Percentiles rank a stretch among this genome's conserved stretches.
These are phyloP conservation scores for Menura novaehollandiae DNA, from an alignment of 2,113 vertebrate genomes.

Conservation along the genomic window DNA sequence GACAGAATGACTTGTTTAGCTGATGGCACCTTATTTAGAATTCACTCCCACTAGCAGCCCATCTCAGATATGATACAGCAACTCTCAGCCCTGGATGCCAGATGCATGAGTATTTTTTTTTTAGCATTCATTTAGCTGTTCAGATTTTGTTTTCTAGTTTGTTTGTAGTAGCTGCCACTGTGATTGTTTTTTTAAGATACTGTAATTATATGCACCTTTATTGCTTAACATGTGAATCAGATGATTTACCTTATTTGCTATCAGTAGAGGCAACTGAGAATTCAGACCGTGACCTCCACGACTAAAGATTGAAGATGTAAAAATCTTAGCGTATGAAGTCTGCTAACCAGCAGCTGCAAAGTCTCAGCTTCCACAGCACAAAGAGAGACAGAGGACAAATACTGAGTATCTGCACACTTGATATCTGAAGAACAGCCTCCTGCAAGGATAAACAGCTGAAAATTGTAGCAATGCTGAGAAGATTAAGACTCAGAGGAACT, in stretches of 20 bases:
- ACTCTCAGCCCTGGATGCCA: not conserved
- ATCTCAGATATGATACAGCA: constrained; percentile 14
- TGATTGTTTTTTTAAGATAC: not conserved
- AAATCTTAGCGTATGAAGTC: not conserved
- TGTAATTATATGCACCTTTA: not conserved
- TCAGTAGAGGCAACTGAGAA: not conserved
- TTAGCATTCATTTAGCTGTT: not conserved
- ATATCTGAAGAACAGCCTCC: not conserved
- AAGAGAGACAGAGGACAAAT: not conserved
- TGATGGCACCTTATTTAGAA: constrained; percentile 27
- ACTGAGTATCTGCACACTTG: not conserved
- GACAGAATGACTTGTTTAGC: not conserved
- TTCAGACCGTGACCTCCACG: not conserved
- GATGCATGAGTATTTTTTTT: not conserved
- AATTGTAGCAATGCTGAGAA: not conserved
- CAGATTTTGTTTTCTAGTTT: not conserved
- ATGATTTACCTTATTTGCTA: not conserved
- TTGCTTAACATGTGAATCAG: not conserved
- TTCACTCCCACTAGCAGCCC: not conserved
- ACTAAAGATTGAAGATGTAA: not conserved
- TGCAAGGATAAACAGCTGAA: constrained; percentile 37
- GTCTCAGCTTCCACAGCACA: constrained; percentile 11
- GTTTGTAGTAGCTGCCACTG: not conserved
- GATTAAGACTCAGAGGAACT: not conserved
- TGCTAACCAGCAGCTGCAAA: constrained; percentile 29